Evolutionary conservation across 2,888 invertebrate species (phyloP).

Genomic region (Venusia cambrica): DNA sequence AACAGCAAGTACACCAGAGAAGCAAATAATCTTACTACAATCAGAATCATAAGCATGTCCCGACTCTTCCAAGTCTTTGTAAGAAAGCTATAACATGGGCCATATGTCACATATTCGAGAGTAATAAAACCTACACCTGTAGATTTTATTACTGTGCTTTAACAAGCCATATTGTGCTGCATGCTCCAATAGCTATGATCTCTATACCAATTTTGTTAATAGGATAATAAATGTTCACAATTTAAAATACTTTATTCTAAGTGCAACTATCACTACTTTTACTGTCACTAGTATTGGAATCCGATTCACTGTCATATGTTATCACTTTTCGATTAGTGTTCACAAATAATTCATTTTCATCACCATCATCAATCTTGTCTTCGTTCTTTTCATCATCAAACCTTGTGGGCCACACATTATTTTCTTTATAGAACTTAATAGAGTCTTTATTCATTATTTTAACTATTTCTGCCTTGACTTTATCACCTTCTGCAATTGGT

Average conservation of each 20-base stretch:
- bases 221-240: no score
- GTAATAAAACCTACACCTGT: no score
- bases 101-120: no score
- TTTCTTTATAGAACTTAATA: conserved; percentile 84
- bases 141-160: no score
- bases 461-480: conserved; percentile 96
- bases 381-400: conserved; percentile 58
- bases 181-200: no score
- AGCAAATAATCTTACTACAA: no score
- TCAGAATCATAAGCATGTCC: no score
- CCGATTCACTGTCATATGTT: conserved; percentile 41
- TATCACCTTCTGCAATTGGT: conserved; percentile 95
- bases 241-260: conserved; percentile 10
- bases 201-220: no score
- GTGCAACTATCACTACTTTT: conserved; percentile 27
- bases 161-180: no score
- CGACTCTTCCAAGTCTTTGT: no score
- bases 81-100: no score
- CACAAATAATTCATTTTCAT: conserved; percentile 74
- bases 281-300: conserved; percentile 34
- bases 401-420: conserved; percentile 68
- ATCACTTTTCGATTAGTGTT: conserved; percentile 80
- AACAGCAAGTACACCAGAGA: no score
- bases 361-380: conserved; percentile 49
- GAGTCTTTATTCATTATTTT: conserved; percentile 86